A percentile compares a stretch with the other conserved stretches of the same genome.
Conservation (phyloP, 2,888 invertebrate genomes). For the Tenthredo livida region DNA sequence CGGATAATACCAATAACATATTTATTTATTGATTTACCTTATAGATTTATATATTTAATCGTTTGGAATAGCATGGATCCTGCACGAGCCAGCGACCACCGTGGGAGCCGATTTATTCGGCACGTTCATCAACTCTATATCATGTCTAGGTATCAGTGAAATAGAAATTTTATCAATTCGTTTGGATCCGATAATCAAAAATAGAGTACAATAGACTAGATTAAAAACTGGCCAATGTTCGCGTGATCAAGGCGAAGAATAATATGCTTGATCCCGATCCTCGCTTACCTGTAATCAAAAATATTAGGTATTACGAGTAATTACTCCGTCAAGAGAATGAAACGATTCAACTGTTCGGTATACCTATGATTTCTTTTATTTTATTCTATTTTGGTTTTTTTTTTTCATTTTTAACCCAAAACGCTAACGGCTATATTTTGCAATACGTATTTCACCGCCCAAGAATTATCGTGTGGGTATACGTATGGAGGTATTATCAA, state of each 20-base stretch:
- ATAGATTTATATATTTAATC: neutral
- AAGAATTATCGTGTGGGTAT: conserved; percentile 10
- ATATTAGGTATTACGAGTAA: neutral
- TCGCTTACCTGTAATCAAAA: conserved; percentile 45
- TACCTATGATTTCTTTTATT: neutral
- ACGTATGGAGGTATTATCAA: too few relatives aligned
- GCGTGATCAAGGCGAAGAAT: neutral
- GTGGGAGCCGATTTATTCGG: conserved; percentile 27
- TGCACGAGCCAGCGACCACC: conserved; percentile 22
- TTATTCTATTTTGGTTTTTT: too few relatives aligned
- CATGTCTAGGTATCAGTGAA: neutral
- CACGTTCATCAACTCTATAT: neutral
- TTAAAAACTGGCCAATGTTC: neutral
- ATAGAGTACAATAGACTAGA: neutral
- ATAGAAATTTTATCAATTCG: neutral
- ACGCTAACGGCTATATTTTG: neutral
- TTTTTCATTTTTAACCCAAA: neutral
- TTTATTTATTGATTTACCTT: conserved; percentile 42
- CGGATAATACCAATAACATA: conserved; percentile 36
- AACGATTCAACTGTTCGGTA: neutral
- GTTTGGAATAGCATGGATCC: neutral
- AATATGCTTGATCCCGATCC: neutral
- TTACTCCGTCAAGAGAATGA: neutral
- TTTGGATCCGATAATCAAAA: neutral
- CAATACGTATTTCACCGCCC: neutral